Base-by-base conservation (phyloP, 2,888 invertebrate species). In the Phymatocera aterrima region DNA sequence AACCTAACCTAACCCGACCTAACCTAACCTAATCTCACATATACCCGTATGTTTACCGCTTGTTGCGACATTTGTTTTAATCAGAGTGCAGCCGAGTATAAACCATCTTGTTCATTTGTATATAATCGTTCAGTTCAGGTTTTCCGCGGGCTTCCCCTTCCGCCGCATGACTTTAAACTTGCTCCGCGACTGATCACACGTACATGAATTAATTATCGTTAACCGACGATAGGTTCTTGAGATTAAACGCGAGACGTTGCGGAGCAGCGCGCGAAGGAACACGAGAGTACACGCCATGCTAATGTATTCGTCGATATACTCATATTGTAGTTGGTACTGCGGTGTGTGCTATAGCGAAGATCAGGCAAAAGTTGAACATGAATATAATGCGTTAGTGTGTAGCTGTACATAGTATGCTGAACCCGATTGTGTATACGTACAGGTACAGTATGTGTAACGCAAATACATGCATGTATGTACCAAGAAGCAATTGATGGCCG, bases 401-500 rank as follows among this genome's bases (percentile, higher is more conserved):
- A 37, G 37, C 10, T 21, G 6, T 10, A n/a, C 15, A 18, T 37
- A 8, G 8, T 21, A 57, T 57, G 21, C 54, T 6, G 54, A 21
- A 8, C 54, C 3, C 54, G 3, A 21, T 4, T 24, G 21, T 12
- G 15, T 46, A 3, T 10, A n/a, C 3, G 46, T 46, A 10, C 12
- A 8, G 3, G 15, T 57, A 57, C 15, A 37, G n/a, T 21, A 31
- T 65, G 18, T 54, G 34, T 18, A 15, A 48, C 48, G 64, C 37
- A 77, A 34, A 46, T 43, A 57, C 57, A 31, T 40, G n/a, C 46
- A 43, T 40, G 48, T n/a, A n/a, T n/a, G 28, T 57, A 78, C 78
- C 79, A 83, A 78, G 77, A 72, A 78, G 83, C 81, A 81, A 87
- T 87, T 87, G 86, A 85, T 85, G 83, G 82, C 81, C 83, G 81